These are phyloP conservation scores for Chaenocephalus aceratus DNA, from an alignment of 2,113 vertebrate species.

Conservation along the genomic window DNA sequence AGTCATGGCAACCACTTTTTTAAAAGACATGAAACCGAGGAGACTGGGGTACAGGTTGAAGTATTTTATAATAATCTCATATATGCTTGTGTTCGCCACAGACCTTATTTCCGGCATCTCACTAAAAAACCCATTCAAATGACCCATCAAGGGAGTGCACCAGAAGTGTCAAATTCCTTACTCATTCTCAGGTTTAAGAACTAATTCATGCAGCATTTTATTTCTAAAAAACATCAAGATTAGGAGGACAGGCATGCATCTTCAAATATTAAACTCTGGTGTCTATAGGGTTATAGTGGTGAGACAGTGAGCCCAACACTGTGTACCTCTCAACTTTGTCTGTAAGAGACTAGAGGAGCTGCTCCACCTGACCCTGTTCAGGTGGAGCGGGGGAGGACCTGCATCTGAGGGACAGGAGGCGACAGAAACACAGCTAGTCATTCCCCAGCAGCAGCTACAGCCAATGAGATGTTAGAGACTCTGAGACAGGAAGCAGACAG, in stretches of 20 bases:
- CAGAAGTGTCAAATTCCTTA: too few species aligned
- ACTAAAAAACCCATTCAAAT: too few species aligned
- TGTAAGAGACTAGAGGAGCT: conserved; percentile 86
- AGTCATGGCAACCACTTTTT: too few species aligned
- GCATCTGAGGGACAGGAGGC: conserved; percentile 81
- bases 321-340: conserved; percentile 84
- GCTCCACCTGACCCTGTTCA: conserved; percentile 84
- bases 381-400: conserved; percentile 76
- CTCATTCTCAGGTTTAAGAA: too few species aligned
- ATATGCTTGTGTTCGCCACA: too few species aligned
- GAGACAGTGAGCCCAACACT: conserved; percentile 29
- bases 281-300: conserved; percentile 13
- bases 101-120: too few species aligned
- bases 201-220: too few species aligned
- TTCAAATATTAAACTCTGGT: background rate
- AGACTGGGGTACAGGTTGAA: too few species aligned
- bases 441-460: conserved; percentile 19
- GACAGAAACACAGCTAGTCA: conserved; percentile 71
- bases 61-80: too few species aligned
- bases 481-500: background rate
- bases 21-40: too few species aligned
- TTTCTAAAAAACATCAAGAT: background rate
- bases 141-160: too few species aligned
- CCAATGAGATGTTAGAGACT: conserved; percentile 1
- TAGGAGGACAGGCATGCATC: conserved; percentile 49